Evolutionary conservation across 2,797 vertebrate species (phyloP).

Genomic region (Sebastes trivittatus): DNA sequence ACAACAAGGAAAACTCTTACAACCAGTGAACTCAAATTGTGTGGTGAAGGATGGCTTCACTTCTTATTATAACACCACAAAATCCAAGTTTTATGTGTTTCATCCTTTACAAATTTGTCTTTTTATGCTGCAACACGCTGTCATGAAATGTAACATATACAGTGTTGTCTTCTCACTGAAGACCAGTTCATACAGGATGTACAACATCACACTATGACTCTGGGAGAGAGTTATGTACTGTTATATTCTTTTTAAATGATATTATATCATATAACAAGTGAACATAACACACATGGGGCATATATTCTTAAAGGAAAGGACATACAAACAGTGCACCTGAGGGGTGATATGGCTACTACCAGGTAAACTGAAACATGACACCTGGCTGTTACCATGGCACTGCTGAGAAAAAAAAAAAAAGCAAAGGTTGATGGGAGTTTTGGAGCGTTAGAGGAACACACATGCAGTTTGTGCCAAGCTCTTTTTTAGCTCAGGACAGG

Average conservation of each 20-base stretch:
- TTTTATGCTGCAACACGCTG: not conserved
- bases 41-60: no score
- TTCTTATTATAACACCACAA: no score
- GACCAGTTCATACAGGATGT: not conserved
- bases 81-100: no score
- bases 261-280: not conserved
- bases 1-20: rapidly evolving
- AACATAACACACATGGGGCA: not conserved
- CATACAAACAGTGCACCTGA: not conserved
- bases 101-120: not conserved
- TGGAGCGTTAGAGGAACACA: constrained; percentile 9
- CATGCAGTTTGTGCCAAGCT: constrained; percentile 1
- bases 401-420: constrained; percentile 4
- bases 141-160: not conserved
- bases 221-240: not conserved
- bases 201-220: not conserved
- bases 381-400: constrained; percentile 72
- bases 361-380: constrained; percentile 71
- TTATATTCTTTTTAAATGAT: not conserved
- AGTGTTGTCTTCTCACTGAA: not conserved
- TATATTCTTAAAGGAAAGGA: not conserved
- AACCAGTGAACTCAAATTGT: no score
- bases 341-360: constrained; percentile 15
- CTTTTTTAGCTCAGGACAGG: not conserved
- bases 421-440: constrained; percentile 68